Conservation (phyloP, 2,888 invertebrate species). For the Epiblema foenella region DNA sequence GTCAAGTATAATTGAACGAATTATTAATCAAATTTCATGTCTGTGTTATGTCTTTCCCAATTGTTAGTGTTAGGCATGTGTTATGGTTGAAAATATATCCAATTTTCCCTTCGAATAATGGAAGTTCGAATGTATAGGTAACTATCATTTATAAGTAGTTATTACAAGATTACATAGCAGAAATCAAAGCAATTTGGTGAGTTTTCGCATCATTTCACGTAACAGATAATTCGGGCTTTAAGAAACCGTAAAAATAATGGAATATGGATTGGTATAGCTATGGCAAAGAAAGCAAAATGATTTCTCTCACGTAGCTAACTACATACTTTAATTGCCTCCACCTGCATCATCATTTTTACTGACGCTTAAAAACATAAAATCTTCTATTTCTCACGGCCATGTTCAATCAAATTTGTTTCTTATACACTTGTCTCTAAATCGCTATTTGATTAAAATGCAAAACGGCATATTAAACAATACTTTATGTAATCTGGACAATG, state of each 20-base stretch:
- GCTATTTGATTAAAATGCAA: not conserved
- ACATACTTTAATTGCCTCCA: slow-evolving; percentile 19
- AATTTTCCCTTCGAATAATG: not conserved
- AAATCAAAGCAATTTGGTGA: slow-evolving; percentile 18
- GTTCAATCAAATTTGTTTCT: not conserved
- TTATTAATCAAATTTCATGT: no score
- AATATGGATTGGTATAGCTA: slow-evolving; percentile 28
- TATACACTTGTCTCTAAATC: not conserved
- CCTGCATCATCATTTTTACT: slow-evolving; percentile 36
- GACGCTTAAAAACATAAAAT: slow-evolving; percentile 31
- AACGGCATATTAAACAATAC: slow-evolving; percentile 20
- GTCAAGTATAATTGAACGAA: no score
- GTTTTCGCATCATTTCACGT: slow-evolving; percentile 11
- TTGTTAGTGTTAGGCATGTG: no score
- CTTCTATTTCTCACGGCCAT: slow-evolving; percentile 21
- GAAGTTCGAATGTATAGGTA: not conserved
- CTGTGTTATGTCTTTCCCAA: no score
- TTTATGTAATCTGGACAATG: slow-evolving; percentile 34
- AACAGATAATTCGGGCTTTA: slow-evolving; percentile 22
- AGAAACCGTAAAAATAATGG: slow-evolving; percentile 37
- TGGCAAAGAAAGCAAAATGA: slow-evolving; percentile 36
- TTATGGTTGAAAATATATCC: no score
- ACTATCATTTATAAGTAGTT: not conserved
- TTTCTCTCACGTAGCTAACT: slow-evolving; percentile 39
- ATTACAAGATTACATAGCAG: not conserved